Evolutionary conservation across 2,113 vertebrate genomes (phyloP).

Genomic region (Trogon surrucura): DNA sequence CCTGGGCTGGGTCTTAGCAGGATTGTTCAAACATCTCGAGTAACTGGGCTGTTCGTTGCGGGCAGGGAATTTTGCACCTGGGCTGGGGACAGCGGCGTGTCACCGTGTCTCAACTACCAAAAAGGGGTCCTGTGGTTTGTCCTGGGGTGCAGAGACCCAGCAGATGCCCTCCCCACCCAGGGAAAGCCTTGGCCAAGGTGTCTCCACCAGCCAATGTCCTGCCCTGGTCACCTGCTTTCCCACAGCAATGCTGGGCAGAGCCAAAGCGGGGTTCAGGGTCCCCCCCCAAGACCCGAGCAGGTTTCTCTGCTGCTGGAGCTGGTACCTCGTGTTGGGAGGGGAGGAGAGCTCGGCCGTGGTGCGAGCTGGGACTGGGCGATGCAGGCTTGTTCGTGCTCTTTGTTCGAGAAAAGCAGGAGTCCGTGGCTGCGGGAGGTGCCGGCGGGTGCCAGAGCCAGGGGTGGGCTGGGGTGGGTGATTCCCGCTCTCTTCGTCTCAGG

Average conservation of each 20-base stretch:
- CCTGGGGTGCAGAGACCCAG: neutral
- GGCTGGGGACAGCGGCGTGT: neutral
- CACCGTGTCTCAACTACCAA: accelerated
- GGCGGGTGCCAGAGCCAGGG: too few species aligned
- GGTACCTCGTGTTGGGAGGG: accelerated
- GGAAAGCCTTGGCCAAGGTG: neutral
- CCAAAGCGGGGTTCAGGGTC: neutral
- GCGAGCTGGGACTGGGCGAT: neutral
- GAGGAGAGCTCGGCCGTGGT: neutral
- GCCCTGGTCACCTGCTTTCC: neutral
- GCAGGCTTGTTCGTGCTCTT: neutral
- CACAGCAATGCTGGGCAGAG: neutral
- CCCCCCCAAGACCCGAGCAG: accelerated
- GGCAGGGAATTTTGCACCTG: neutral
- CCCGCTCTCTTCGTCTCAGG: accelerated
- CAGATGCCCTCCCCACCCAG: neutral
- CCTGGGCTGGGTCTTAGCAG: neutral
- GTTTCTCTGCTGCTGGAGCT: neutral
- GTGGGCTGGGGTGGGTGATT: neutral
- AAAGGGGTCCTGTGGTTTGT: neutral
- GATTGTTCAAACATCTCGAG: accelerated
- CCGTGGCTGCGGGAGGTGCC: neutral
- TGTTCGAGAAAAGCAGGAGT: neutral
- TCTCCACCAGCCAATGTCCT: neutral
- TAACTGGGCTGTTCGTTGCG: accelerated